Evolutionary conservation across 2,113 vertebrate species (phyloP).

Genomic region (Ptilonorhynchus violaceus): DNA sequence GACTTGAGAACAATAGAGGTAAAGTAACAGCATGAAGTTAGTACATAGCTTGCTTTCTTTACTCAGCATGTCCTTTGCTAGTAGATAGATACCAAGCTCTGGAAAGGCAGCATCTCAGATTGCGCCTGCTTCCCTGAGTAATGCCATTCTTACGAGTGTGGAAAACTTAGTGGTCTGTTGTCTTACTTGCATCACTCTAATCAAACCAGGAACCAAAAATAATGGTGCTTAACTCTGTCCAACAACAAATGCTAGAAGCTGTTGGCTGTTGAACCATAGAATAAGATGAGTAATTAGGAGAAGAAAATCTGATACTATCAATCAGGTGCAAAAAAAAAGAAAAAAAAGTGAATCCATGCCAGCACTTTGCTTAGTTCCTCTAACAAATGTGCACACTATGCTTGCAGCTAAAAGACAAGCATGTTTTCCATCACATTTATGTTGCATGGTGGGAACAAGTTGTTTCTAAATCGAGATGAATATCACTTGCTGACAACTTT

Average conservation of each 20-base stretch:
- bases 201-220: not conserved
- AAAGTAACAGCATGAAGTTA: not conserved
- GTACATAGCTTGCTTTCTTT: not conserved
- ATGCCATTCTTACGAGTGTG: not conserved
- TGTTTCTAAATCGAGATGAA: not conserved
- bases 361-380: not conserved
- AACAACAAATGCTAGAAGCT: not conserved
- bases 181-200: not conserved
- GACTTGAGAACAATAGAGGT: not conserved
- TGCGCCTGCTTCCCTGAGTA: not conserved
- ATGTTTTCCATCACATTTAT: not conserved
- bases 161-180: not conserved
- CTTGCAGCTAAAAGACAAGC: not conserved
- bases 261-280: not conserved
- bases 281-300: not conserved
- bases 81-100: not conserved
- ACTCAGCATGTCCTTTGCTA: not conserved
- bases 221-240: not conserved
- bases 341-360: not conserved
- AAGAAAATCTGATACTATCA: not conserved
- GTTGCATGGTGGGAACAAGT: not conserved
- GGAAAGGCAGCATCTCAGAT: not conserved
- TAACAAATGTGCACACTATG: not conserved
- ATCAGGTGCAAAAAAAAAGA: not conserved
- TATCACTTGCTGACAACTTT: slow-evolving; percentile 21